These are phyloP conservation scores for Hippocampus barbouri DNA, from an alignment of 2,113 vertebrate species.

Conservation along the genomic window DNA sequence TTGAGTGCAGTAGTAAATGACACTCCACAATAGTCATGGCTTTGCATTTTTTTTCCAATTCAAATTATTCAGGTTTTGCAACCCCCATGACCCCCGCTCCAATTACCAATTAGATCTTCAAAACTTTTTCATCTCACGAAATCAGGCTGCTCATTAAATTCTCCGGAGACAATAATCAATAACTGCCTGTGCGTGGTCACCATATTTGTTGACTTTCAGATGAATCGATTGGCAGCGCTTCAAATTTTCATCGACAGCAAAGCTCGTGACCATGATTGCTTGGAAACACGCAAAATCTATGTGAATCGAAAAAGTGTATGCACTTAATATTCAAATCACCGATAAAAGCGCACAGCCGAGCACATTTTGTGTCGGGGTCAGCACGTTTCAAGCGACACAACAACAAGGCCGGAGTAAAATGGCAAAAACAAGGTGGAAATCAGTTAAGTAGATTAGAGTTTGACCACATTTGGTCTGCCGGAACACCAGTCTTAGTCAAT, in stretches of 20 bases:
- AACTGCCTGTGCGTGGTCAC: not conserved
- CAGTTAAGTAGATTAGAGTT: conserved; percentile 66
- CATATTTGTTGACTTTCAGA: not conserved
- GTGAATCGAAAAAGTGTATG: not conserved
- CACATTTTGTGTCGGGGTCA: conserved; percentile 44
- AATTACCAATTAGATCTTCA: not conserved
- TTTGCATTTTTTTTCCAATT: not conserved
- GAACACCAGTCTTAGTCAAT: conserved; percentile 25
- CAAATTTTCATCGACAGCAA: not conserved
- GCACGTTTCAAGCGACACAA: conserved; percentile 20
- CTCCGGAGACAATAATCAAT: not conserved
- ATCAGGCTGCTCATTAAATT: not conserved
- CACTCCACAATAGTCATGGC: not conserved
- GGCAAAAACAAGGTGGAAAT: conserved; percentile 59
- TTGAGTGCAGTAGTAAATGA: too few relatives aligned
- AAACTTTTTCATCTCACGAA: not conserved
- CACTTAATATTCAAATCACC: not conserved
- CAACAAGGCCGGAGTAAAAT: conserved; percentile 38
- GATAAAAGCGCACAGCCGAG: conserved; percentile 19
- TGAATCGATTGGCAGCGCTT: not conserved
- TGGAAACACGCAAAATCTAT: not conserved
- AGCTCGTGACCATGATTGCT: not conserved
- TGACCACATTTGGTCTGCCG: conserved; percentile 57
- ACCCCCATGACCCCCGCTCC: not conserved
- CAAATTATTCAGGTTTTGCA: not conserved